Evolutionary conservation across 2,113 vertebrate species (phyloP).

Genomic region (Mola mola): DNA sequence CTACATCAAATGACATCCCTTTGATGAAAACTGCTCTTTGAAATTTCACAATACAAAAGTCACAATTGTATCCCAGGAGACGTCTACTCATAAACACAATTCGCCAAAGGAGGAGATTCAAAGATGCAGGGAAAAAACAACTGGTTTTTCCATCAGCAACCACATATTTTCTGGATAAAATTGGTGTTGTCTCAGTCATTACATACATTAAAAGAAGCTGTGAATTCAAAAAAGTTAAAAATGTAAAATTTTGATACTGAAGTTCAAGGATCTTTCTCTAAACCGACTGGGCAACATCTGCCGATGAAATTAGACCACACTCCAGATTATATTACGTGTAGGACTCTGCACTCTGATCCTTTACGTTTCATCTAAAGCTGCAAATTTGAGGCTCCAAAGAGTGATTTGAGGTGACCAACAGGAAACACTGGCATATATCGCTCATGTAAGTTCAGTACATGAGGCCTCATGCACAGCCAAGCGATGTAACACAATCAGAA

Average conservation of each 20-base stretch:
- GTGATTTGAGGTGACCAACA: not conserved
- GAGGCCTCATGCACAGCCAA: not conserved
- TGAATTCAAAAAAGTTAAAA: not conserved
- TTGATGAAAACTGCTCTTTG: conserved; percentile 72
- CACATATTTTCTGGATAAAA: not conserved
- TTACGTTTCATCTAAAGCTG: conserved; percentile 5
- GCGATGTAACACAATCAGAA: too few relatives aligned
- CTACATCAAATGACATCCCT: conserved; percentile 51
- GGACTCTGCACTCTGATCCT: too few relatives aligned
- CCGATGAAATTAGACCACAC: too few relatives aligned
- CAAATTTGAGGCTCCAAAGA: not conserved
- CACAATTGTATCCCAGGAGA: conserved; percentile 25
- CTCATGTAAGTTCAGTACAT: too few relatives aligned
- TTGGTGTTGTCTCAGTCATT: not conserved
- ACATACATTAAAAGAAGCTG: too few relatives aligned
- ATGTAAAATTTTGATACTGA: not conserved
- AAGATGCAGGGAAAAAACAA: not conserved
- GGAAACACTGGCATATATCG: not conserved
- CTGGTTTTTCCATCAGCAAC: not conserved
- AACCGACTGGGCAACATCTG: too few relatives aligned
- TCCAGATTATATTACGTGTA: too few relatives aligned
- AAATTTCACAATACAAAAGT: conserved; percentile 51
- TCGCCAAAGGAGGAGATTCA: not conserved
- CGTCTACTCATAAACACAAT: conserved; percentile 1
- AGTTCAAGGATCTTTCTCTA: not conserved